Evolutionary conservation across 2,888 invertebrate species (phyloP).

Genomic region (Oligia fasciuncula): DNA sequence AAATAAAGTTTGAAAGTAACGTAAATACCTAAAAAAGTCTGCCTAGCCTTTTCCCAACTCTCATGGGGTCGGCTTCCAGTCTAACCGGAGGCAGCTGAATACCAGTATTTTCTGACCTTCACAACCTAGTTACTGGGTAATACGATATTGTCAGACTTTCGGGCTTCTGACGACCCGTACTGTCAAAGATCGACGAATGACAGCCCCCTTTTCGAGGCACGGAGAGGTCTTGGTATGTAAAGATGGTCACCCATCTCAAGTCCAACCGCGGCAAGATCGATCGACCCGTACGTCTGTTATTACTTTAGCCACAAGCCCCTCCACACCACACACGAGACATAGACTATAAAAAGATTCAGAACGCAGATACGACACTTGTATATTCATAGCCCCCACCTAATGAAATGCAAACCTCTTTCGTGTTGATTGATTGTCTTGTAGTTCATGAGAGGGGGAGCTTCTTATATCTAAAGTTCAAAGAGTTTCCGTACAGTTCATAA

Average conservation of each 20-base stretch:
- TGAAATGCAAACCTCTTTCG: constrained; percentile 55
- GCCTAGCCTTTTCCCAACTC: background rate
- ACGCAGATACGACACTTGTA: constrained; percentile 37
- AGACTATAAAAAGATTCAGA: constrained; percentile 49
- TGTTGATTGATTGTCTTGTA: constrained; percentile 57
- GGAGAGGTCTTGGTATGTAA: background rate
- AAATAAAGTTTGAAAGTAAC: background rate
- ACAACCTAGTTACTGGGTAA: background rate
- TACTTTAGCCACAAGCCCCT: background rate
- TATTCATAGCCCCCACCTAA: constrained; percentile 57
- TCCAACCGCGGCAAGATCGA: background rate
- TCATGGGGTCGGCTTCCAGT: background rate
- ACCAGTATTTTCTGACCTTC: background rate
- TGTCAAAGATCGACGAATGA: background rate
- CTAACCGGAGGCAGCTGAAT: background rate
- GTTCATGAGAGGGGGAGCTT: constrained; percentile 41
- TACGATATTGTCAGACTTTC: background rate
- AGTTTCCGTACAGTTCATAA: constrained; percentile 50
- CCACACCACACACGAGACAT: constrained; percentile 8
- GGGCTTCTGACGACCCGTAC: background rate
- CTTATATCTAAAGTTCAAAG: constrained; percentile 59
- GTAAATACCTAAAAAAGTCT: background rate
- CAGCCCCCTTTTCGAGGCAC: background rate
- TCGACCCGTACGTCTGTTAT: background rate
- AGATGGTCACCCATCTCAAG: background rate